Percentiles rank a stretch among this genome's conserved stretches.
phyloP scores from a whole-genome alignment of 1,140 invertebrate genomes.

The Schlechtendalia chinensis region DNA sequence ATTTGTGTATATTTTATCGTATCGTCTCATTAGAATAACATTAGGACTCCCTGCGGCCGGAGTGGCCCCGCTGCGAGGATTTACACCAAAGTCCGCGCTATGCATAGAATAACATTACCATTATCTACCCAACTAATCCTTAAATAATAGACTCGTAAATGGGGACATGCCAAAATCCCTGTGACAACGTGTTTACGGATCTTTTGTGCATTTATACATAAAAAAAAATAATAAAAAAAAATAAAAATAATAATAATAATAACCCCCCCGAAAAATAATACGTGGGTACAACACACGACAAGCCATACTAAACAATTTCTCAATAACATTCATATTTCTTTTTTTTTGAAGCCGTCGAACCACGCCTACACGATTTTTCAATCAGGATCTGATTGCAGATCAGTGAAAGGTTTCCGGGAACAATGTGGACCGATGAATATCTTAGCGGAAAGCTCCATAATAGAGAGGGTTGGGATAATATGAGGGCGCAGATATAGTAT shows the following conservation, averaged over 20 bases:
- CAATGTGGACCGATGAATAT: conserved; percentile 49
- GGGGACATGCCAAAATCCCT: conserved; percentile 45
- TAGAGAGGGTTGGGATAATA: conserved; percentile 49
- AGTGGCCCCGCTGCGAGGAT: conserved; percentile 44
- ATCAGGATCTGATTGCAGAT: conserved; percentile 48
- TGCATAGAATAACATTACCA: conserved; percentile 49
- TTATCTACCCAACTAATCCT: conserved; percentile 48
- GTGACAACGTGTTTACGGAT: conserved; percentile 46
- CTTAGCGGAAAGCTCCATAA: conserved; percentile 47
- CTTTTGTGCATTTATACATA: conserved; percentile 25
- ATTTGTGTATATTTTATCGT: conserved; percentile 35
- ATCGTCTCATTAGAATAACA: conserved; percentile 48
- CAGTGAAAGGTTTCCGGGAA: conserved; percentile 47
- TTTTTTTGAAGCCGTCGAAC: conserved; percentile 43
- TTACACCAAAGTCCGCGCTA: conserved; percentile 42
- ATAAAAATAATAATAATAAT: conserved; percentile 24
- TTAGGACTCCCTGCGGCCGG: conserved; percentile 43
- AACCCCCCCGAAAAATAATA: conserved; percentile 41
- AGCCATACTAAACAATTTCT: conserved; percentile 42
- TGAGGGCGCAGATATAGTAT: conserved; percentile 24
- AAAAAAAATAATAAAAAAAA: conserved; percentile 4
- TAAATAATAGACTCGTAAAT: conserved; percentile 46
- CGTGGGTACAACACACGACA: conserved; percentile 26
- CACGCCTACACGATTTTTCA: conserved; percentile 47
- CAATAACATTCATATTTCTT: conserved; percentile 44